Evolutionary conservation across 2,888 invertebrate genomes (phyloP), one percentile per base, ranked within the genome.

Genomic region (Opisthograptis luteolata): DNA sequence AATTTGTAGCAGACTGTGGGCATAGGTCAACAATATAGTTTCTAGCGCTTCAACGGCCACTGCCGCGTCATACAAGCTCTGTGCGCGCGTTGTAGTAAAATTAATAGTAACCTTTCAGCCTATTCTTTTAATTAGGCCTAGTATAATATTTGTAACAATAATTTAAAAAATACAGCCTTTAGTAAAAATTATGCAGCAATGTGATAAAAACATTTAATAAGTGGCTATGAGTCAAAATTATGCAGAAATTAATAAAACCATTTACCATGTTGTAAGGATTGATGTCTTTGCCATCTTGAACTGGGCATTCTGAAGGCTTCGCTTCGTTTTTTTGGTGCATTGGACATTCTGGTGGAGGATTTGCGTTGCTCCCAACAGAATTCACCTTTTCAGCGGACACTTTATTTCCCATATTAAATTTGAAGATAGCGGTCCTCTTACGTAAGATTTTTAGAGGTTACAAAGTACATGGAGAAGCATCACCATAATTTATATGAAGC

Each of bases 271-370:
- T 97, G 53, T 94, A 87, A 0, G 97, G 97, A 84, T 96, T 96
- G 14, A 97, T 92, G 65, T 96, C 95, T 60, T 87, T 87, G 43
- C 91, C 92, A 58, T 94, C 92, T 64, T 92, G 87, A 2, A 96
- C 93, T 0, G 97, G 96, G 70, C 97, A 97, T 75, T 96, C 96
- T 0, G 93, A 92, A 24, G 68, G 64, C 22, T 69, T 58, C 50
- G 57, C 50, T 44, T 64, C 57, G 1, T 62, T 63, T 72, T 94
- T 92, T 58, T 94, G 93, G 60, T 96, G 96, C 95, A 97, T 96
- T 0, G 97, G 97, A 80, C 97, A 97, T 90, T 96, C 96, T 37
- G 94, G 92, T n/a, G 96, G 95, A 24, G 94, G 94, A 51, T 67
- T 76, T 1, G 58, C 66, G 39, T 72, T 71, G 34, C 46, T 66